A percentile compares a stretch with the other conserved stretches of the same genome.
Conservation (phyloP, 2,888 invertebrate genomes). For the Trimorus sp. region DNA sequence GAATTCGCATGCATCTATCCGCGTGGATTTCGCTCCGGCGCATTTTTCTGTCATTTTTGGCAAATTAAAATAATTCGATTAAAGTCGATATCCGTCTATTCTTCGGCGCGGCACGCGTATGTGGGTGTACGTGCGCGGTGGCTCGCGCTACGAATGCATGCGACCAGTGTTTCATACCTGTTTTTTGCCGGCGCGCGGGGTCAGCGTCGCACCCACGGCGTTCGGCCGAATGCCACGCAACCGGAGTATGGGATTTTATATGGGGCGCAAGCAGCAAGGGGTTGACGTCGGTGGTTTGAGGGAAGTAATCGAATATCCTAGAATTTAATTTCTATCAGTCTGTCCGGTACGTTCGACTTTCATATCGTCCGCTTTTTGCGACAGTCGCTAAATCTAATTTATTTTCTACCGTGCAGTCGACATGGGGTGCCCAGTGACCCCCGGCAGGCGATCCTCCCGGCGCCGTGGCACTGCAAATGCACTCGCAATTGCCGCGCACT, state of each 20-base stretch:
- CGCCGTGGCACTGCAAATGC: too few species aligned
- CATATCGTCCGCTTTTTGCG: slow-evolving; percentile 80
- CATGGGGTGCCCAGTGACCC: slow-evolving; percentile 64
- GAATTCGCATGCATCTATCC: slow-evolving; percentile 51
- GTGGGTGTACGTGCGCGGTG: slow-evolving; percentile 25
- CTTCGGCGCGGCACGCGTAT: slow-evolving; percentile 42
- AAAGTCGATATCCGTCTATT: slow-evolving; percentile 67
- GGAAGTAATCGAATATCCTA: slow-evolving; percentile 81
- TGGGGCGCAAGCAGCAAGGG: slow-evolving; percentile 63
- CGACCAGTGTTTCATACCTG: slow-evolving; percentile 63
- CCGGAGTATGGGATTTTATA: slow-evolving; percentile 58
- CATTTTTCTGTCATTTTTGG: slow-evolving; percentile 62
- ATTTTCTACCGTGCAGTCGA: slow-evolving; percentile 73
- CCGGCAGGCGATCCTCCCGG: background rate
- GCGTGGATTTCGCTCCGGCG: slow-evolving; percentile 40
- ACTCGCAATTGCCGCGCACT: too few species aligned
- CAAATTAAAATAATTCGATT: slow-evolving; percentile 67
- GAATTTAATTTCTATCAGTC: slow-evolving; percentile 80
- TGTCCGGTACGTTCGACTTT: slow-evolving; percentile 76
- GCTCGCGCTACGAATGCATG: slow-evolving; percentile 31
- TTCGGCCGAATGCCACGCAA: slow-evolving; percentile 37
- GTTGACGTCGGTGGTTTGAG: slow-evolving; percentile 69
- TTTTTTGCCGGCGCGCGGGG: slow-evolving; percentile 57
- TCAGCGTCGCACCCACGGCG: slow-evolving; percentile 52
- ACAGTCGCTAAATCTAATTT: slow-evolving; percentile 80